Percentiles rank a stretch among this genome's conserved stretches.
Evolutionary conservation across 2,888 invertebrate species (phyloP).

Genomic region (Agrotis clavis): DNA sequence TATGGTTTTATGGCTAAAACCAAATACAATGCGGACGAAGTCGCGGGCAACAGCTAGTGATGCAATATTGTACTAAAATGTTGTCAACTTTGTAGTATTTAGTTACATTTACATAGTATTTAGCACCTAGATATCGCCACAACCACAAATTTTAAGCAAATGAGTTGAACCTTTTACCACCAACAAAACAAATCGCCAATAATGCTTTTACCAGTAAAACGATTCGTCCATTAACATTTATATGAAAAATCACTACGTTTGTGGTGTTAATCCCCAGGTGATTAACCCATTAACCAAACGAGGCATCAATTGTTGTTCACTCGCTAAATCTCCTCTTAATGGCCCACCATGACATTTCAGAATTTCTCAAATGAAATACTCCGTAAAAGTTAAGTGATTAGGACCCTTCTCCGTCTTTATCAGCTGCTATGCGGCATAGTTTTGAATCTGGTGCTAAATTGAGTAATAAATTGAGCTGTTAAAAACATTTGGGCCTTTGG

Average conservation of each 20-base stretch:
- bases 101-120: no score
- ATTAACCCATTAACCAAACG: conserved; percentile 49
- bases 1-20: no score
- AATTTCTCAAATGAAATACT: conserved; percentile 61
- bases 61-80: no score
- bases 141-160: neutral
- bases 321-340: conserved; percentile 58
- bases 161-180: neutral
- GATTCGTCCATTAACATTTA: conserved; percentile 43
- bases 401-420: conserved; percentile 49
- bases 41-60: no score
- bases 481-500: conserved; percentile 42
- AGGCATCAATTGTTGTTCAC: conserved; percentile 50
- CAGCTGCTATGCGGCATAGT: conserved; percentile 49
- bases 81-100: no score
- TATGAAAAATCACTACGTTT: conserved; percentile 41
- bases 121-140: neutral
- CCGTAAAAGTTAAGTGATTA: conserved; percentile 68
- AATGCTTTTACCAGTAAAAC: conserved; percentile 25
- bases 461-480: conserved; percentile 49
- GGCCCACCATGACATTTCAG: conserved; percentile 57
- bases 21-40: no score
- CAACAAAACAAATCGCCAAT: conserved; percentile 22
- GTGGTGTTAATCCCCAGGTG: conserved; percentile 44
- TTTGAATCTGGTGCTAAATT: conserved; percentile 43